Evolutionary conservation across 2,113 vertebrate genomes (phyloP), one percentile per base, ranked within the genome.

Genomic region (Pyxicephalus adspersus): DNA sequence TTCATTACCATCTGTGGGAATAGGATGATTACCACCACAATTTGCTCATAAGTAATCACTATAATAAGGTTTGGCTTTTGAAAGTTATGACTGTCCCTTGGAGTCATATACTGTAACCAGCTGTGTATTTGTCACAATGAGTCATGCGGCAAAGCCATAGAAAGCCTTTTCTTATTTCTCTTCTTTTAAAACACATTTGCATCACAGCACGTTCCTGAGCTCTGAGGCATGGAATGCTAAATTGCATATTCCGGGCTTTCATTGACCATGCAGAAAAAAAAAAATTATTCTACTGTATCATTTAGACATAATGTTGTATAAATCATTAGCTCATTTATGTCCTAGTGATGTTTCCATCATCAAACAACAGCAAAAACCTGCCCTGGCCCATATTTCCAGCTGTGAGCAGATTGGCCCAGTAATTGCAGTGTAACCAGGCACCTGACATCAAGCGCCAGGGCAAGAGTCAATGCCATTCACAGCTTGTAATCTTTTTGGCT

Each of bases 71-170:
- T 45, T 45, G 38, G 38, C 38, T 45, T 45, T 45, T 45, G 38
- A 45, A 13, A 45, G 38, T 45, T 45, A 13, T 3, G 38, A 45
- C 38, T 45, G 38, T 13, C 38, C 38, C 38, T 45, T 45, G 38
- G 6, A 45, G 38, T 45, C 9, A 66, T 2, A 50, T 23, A 20
- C 13, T 4, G 4, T 50, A 45, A 23, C 34, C 65, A 67, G 65
- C 38, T 67, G 38, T 50, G 28, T 31, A n/a, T 20, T 66, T 66
- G 20, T 38, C 64, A 64, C 18, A 64, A 64, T 66, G 64, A 66
- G 29, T 66, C 64, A 66, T 66, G 29, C 6, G 20, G 19, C 26
- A 34, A 31, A 64, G 6, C 3, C 28, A 64, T 7, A 31, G 3
- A 63, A 34, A 34, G 31, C 31, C 1, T 34, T 20, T 64, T 64